These are phyloP conservation scores for Nothoprocta pentlandii DNA, from an alignment of 2,113 vertebrate genomes.

Conservation along the genomic window DNA sequence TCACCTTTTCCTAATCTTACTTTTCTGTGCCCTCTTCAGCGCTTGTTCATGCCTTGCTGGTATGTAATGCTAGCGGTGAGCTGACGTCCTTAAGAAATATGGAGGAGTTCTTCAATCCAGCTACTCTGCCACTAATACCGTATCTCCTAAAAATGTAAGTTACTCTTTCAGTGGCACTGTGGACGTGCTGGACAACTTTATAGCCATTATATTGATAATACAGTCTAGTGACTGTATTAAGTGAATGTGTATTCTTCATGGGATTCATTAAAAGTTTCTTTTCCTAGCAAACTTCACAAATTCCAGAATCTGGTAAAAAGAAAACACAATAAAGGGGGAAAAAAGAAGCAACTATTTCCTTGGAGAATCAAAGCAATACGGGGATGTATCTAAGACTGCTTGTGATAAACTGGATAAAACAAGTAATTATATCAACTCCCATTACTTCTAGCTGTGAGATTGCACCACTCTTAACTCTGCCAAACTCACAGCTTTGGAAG, in stretches of 20 bases:
- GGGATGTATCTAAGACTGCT: neutral
- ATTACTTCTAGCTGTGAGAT: neutral
- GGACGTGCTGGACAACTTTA: neutral
- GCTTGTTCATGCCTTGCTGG: constrained; percentile 79
- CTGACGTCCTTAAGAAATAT: constrained; percentile 80
- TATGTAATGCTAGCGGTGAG: constrained; percentile 82
- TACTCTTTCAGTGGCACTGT: neutral
- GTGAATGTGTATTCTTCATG: neutral
- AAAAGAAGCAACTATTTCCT: neutral
- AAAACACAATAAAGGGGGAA: neutral
- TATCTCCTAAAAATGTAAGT: constrained; percentile 79
- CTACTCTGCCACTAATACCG: constrained; percentile 74
- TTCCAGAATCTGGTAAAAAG: neutral
- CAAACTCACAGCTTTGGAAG: neutral
- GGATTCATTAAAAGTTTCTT: neutral
- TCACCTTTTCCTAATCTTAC: neutral
- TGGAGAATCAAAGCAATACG: neutral
- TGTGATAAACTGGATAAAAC: neutral
- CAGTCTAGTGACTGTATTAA: neutral
- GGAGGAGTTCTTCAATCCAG: constrained; percentile 77
- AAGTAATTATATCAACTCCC: neutral
- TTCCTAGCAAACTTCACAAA: neutral
- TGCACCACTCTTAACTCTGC: neutral
- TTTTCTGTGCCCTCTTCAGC: constrained; percentile 48
- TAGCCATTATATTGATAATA: neutral